A percentile compares a stretch with the other conserved stretches of the same genome.
These are phyloP conservation scores for Epinephelus malabaricus DNA, from an alignment of 2,797 vertebrate species.

Conservation along the genomic window DNA sequence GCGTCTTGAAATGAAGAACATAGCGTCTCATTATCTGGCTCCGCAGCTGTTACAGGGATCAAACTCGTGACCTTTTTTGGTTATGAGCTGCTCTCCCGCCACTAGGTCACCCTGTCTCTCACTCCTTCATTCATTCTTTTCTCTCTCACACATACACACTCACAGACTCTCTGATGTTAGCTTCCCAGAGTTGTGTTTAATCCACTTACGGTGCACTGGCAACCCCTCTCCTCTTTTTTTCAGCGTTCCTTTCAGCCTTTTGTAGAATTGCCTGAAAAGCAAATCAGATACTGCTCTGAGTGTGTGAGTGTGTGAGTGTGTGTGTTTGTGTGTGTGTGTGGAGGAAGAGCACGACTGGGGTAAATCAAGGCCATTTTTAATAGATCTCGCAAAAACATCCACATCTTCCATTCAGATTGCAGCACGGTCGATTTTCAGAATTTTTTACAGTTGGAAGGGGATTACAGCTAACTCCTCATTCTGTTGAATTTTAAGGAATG, in stretches of 20 bases:
- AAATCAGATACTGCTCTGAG: slow-evolving; percentile 63
- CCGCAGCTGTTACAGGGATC: slow-evolving; percentile 69
- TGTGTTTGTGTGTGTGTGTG: slow-evolving; percentile 5
- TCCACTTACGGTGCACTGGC: slow-evolving; percentile 67
- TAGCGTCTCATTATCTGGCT: slow-evolving; percentile 71
- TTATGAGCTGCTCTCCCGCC: slow-evolving; percentile 59
- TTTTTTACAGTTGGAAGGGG: slow-evolving; percentile 15
- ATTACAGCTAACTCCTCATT: slow-evolving; percentile 37
- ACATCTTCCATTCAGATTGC: slow-evolving; percentile 29
- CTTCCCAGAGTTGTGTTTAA: slow-evolving; percentile 73
- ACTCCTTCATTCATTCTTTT: slow-evolving; percentile 35
- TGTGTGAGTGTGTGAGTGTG: slow-evolving; percentile 3
- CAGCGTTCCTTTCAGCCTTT: slow-evolving; percentile 63
- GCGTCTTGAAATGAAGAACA: slow-evolving; percentile 40
- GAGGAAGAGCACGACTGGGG: slow-evolving; percentile 21
- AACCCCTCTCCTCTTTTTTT: slow-evolving; percentile 55
- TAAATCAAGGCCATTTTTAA: slow-evolving; percentile 62
- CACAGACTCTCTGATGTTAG: slow-evolving; percentile 57
- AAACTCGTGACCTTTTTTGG: slow-evolving; percentile 69
- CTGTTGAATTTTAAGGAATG: slow-evolving; percentile 39
- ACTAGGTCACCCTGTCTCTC: slow-evolving; percentile 46
- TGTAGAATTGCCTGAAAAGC: slow-evolving; percentile 69
- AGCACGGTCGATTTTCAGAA: slow-evolving; percentile 15
- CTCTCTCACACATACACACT: neutral
- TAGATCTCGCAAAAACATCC: slow-evolving; percentile 53